Evolutionary conservation across 2,797 vertebrate genomes (phyloP), one percentile per base, ranked within the genome.

Genomic region (Liparis tanakae): DNA sequence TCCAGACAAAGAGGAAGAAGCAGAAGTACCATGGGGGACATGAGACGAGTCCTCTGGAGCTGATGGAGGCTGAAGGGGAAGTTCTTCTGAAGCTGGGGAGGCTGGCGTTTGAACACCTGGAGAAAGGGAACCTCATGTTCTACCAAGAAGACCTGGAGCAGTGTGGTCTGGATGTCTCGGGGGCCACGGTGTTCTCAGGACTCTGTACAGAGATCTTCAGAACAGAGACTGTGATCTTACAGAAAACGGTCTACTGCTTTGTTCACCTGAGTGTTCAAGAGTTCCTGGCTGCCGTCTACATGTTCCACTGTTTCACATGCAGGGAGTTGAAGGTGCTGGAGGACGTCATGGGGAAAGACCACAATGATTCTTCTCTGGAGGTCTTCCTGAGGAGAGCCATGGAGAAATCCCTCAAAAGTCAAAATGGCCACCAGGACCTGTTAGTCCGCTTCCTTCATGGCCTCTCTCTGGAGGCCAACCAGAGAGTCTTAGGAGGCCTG

Each of bases 51-150:
- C 17, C 39, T 10, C 53, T 1, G n/a, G 39, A 57, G 25, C 53
- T 68, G 25, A 68, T 15, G n/a, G 25, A 68, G 37, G 37, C 66
- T 15, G 66, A 68, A 37, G 17, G 65, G 25, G 65, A 53, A 14
- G 9, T 30, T 20, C 65, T 67, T 34, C 65, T 67, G 65, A 68
- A 57, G 54, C 66, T 68, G 22, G 66, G 53, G 39, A 56, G 39
- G 39, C 39, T 68, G 66, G 66, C 66, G 25, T 68, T 68, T 53
- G 50, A 53, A 53, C 20, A 53, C 12, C 50, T 53, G 50, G 8
- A 57, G 17, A 57, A 57, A 18, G 50, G 50, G 25, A 53, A 20
- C 50, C 44, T 44, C 66, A 53, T 53, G 50, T 53, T 53, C 50
- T 53, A 53, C 50, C 50, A 53, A 13, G 20, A 53, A 25, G 50